Conservation (phyloP, 2,113 vertebrate species). For the Hemibagrus wyckioides region DNA sequence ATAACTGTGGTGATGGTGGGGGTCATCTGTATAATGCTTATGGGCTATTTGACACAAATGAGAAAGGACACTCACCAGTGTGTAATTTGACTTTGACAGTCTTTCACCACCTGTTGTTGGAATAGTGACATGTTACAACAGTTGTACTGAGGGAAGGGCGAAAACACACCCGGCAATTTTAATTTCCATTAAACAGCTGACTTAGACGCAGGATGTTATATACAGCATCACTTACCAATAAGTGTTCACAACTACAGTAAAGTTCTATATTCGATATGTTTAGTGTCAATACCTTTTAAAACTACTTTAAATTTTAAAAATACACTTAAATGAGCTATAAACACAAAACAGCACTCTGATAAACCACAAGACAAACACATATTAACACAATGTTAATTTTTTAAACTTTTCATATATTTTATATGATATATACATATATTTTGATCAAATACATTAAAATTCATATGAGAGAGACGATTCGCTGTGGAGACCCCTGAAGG, state of each 20-base stretch:
- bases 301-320: background rate
- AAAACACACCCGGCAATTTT: background rate
- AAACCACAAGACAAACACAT: background rate
- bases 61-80: constrained; percentile 85
- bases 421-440: background rate
- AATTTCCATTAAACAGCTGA: background rate
- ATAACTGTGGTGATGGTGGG: too few relatives aligned
- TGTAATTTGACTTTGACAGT: constrained; percentile 88
- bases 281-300: background rate
- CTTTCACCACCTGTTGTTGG: constrained; percentile 93
- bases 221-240: background rate
- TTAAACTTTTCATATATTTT: too few relatives aligned
- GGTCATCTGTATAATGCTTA: background rate
- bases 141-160: background rate
- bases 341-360: background rate
- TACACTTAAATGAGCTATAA: background rate
- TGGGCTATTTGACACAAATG: background rate
- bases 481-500: too few relatives aligned
- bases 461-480: too few relatives aligned
- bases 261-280: background rate
- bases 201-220: too few relatives aligned
- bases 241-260: background rate
- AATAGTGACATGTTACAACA: constrained; percentile 70
- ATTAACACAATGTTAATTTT: too few relatives aligned
- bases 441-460: too few relatives aligned